Percentiles rank a stretch among this genome's conserved stretches.
These are phyloP conservation scores for Hetaerina americana DNA, from an alignment of 1,140 invertebrate species.

Conservation along the genomic window DNA sequence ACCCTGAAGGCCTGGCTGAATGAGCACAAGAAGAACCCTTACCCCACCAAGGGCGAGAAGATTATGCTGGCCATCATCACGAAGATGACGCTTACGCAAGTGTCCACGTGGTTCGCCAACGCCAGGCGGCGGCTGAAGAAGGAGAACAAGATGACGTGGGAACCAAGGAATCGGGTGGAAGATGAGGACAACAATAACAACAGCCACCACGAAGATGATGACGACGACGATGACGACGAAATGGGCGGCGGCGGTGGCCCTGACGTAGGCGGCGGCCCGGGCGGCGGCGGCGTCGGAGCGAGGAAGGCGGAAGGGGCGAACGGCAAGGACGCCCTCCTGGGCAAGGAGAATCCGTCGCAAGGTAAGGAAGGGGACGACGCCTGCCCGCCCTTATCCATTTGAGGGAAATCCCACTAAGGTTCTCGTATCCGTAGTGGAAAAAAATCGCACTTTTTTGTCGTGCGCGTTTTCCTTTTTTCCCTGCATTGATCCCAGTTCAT, in stretches of 20 bases:
- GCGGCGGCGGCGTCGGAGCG: background rate
- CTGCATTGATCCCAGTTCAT: too few relatives aligned
- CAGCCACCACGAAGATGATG: slow-evolving; percentile 39
- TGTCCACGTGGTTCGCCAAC: slow-evolving; percentile 99
- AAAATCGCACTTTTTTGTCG: too few relatives aligned
- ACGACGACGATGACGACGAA: slow-evolving; percentile 39
- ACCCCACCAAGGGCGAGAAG: slow-evolving; percentile 97
- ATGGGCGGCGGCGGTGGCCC: background rate
- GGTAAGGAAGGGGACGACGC: too few relatives aligned
- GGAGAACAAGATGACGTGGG: slow-evolving; percentile 98
- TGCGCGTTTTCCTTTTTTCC: too few relatives aligned
- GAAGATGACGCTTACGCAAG: slow-evolving; percentile 97
- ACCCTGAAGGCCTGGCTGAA: slow-evolving; percentile 95
- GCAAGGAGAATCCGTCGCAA: slow-evolving; percentile 31
- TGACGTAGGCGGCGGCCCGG: background rate
- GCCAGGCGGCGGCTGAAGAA: slow-evolving; percentile 91
- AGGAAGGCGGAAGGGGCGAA: slow-evolving; percentile 51
- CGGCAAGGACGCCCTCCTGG: slow-evolving; percentile 51
- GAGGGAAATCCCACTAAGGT: too few relatives aligned
- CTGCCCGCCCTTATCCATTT: too few relatives aligned
- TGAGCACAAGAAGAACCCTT: slow-evolving; percentile 97
- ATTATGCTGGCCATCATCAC: slow-evolving; percentile 98
- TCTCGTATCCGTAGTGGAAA: too few relatives aligned
- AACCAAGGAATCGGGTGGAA: slow-evolving; percentile 77
- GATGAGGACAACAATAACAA: slow-evolving; percentile 72